Evolutionary conservation across 2,888 invertebrate genomes (phyloP), one percentile per base, ranked within the genome.

Genomic region (Hemaris fuciformis): DNA sequence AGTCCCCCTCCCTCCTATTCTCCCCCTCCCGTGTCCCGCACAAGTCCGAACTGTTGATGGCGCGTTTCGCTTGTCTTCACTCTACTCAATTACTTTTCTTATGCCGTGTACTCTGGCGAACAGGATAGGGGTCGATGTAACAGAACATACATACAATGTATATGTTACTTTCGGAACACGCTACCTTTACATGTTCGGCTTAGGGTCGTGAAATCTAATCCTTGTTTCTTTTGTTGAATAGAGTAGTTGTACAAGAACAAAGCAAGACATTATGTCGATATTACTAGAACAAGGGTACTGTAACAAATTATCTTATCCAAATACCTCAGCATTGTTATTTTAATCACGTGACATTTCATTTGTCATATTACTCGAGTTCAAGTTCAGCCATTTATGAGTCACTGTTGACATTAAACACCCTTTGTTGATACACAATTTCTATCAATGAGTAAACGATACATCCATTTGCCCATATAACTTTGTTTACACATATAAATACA

Each of bases 51-150:
- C 27, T 18, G 53, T 53, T 53, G 53, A 53, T 53, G 27, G 27
- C 53, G 48, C 27, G 53, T 27, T 53, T 53, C 53, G 27, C 48
- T 27, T 48, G 48, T 48, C 48, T 48, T 48, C 48, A 53, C 53
- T 53, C 18, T 18, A 53, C 53, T 53, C 53, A 53, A 53, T 53
- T 53, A 53, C 53, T 53, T 53, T 53, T 53, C 53, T 53, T 31
- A 53, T 53, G 27, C 34, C 34, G 18, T 43, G 43, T 43, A 43
- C 43, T 53, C 27, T 23, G 23, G 48, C 18, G 53, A 18, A 53
- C 15, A 18, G 25, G 15, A 22, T 45, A 22, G 53, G 43, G 43
- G 43, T 43, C 20, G 8, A 18, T 43, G 18, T 20, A 3, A 15
- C 15, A 8, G 3, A 43, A 20, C 8, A 18, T 20, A 20, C 18